A percentile compares a stretch with the other conserved stretches of the same genome.
These are phyloP conservation scores for Miichthys miiuy DNA, from an alignment of 2,797 vertebrate species.

Conservation along the genomic window DNA sequence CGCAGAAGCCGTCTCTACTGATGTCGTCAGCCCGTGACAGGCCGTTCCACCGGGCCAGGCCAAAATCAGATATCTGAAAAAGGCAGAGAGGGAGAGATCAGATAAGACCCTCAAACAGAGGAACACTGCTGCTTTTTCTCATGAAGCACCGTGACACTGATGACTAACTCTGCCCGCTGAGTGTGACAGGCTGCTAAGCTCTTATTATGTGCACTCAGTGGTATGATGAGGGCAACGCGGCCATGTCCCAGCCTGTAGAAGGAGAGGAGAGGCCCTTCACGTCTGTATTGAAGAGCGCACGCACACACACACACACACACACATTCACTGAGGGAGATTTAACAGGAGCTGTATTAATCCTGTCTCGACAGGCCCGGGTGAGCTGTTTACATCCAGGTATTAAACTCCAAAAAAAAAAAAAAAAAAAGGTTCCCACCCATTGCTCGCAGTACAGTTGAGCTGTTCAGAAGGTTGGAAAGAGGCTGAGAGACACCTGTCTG, in stretches of 20 bases:
- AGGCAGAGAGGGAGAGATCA: constrained; percentile 26
- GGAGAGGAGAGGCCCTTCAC: constrained; percentile 75
- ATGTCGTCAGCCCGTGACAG: constrained; percentile 94
- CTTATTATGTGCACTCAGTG: constrained; percentile 63
- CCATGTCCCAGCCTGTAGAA: constrained; percentile 76
- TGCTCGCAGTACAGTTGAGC: constrained; percentile 62
- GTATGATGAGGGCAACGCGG: constrained; percentile 68
- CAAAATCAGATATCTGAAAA: constrained; percentile 96
- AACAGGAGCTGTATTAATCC: constrained; percentile 71
- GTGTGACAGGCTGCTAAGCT: constrained; percentile 65
- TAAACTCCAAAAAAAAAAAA: constrained; percentile 54
- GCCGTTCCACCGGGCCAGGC: constrained; percentile 96
- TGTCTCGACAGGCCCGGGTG: constrained; percentile 82
- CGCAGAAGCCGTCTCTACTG: constrained; percentile 96
- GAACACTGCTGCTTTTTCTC: constrained; percentile 12
- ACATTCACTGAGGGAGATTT: constrained; percentile 56
- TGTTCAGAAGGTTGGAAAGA: constrained; percentile 60
- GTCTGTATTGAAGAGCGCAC: constrained; percentile 59
- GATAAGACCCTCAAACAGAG: constrained; percentile 44
- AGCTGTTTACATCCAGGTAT: constrained; percentile 85
- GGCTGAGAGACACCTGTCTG: constrained; percentile 69
- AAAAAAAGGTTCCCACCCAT: constrained; percentile 79
- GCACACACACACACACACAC: constrained; percentile 53
- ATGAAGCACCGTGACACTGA: constrained; percentile 31
- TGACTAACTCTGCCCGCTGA: constrained; percentile 67